Evolutionary conservation across 2,113 vertebrate genomes (phyloP), one percentile per base, ranked within the genome.

Genomic region (Nothocercus julius): DNA sequence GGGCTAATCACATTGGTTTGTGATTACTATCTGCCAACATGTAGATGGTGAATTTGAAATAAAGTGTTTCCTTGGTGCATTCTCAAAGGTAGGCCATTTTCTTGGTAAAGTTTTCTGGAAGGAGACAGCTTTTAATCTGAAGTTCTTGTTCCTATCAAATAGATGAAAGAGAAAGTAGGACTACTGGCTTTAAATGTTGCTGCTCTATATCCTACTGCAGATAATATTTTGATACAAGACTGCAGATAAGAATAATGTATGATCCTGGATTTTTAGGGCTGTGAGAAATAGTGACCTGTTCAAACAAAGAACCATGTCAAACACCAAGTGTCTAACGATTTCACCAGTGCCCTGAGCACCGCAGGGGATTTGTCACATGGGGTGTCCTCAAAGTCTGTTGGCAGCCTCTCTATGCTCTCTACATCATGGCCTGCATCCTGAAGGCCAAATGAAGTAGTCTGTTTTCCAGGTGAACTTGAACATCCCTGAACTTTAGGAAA

Each of bases 351-450:
- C 4, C 42, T 20, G 22, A 72, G 51, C 49, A 40, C 34, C 36
- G 4, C 5, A 3, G 22, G 82, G n/a, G 8, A 22, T 61, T 73
- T 72, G 56, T 68, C n/a, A 68, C 64, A 44, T 15, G 6, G 7
- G 18, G 1, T 1, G 7, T 30, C 51, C 32, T 22, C 10, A 1
- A 10, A 66, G 59, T 53, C 20, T 8, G 7, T 0, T 82, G 83
- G 4, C 51, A 54, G 38, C 30, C 5, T 42, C 66, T 45, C 0
- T 36, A 14, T 47, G 30, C 17, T 64, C 67, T 34, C 53, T 20
- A 3, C 45, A 18, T 24, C 56, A 54, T 42, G n/a, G 11, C 13
- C 63, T 80, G n/a, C 27, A 47, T 22, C 21, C 66, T 63, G 32
- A 38, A 59, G 45, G 5, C 14, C n/a, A 58, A 42, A 10, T 54